A percentile compares a stretch with the other conserved stretches of the same genome.
Conservation (phyloP, 2,888 invertebrate genomes). For the Tenthredo notha region DNA sequence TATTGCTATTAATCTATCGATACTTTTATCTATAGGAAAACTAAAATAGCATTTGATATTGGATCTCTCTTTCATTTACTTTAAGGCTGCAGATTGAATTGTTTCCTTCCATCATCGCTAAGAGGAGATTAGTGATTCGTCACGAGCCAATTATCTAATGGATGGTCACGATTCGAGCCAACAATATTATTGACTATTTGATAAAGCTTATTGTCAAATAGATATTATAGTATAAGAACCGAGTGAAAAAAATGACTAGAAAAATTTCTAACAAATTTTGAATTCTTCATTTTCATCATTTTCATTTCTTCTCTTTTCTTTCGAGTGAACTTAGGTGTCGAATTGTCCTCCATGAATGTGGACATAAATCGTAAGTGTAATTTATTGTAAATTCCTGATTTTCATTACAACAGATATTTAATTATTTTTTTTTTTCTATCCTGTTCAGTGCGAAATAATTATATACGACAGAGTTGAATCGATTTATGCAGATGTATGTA, state of each 20-base stretch:
- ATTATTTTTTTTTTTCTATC: neutral
- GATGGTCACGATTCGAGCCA: neutral
- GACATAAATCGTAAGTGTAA: too few relatives aligned
- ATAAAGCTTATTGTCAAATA: neutral
- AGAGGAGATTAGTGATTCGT: slow-evolving; percentile 22
- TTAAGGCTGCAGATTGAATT: slow-evolving; percentile 10
- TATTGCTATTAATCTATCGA: neutral
- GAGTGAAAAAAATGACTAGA: neutral
- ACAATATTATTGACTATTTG: neutral
- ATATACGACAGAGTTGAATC: neutral
- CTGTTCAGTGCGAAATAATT: neutral
- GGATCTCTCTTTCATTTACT: slow-evolving; percentile 20
- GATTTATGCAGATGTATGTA: neutral
- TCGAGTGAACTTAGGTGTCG: too few relatives aligned
- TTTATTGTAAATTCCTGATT: neutral
- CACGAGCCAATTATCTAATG: slow-evolving; percentile 49
- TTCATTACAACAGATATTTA: neutral
- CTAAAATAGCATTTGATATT: slow-evolving; percentile 12
- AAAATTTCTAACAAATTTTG: neutral
- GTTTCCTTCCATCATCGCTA: neutral
- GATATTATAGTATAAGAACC: neutral
- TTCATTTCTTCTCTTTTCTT: too few relatives aligned
- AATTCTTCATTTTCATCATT: too few relatives aligned
- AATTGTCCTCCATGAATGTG: too few relatives aligned
- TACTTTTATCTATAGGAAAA: neutral